Base-by-base conservation (phyloP, 2,888 invertebrate species). In the Heliconius hortense region DNA sequence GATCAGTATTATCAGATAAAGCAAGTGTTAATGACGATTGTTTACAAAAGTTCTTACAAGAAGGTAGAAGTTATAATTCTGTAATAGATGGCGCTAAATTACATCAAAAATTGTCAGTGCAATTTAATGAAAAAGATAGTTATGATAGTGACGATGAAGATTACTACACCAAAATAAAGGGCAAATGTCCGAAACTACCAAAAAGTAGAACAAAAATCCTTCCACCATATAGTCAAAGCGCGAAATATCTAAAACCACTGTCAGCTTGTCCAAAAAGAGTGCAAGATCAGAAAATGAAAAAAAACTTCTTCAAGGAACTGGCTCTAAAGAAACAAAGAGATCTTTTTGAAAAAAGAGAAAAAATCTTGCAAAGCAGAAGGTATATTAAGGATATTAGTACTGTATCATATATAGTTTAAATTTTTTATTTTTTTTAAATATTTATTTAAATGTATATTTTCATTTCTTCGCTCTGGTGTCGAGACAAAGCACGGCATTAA, bases 341-440 rank as follows among this genome's bases (percentile, higher is more conserved):
- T 39, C 84, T 95, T 77, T 83, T 96, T 66, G 89, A 83, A 8
- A 91, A 90, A 71, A 94, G 95, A 82, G 95, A 95, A 68, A 92
- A 91, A 81, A 93, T 94, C 78, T 83, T 96, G 73, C 96, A 96
- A 82, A 95, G 94, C 77, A 94, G 94, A 85, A 95, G 94, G 96
- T 96, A 88, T 35, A 8, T n/a, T 8, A 35, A 35, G 31, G 8
- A 35, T 35, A 35, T 35, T 35, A 35, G 31, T 8, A 35, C 31
- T 35, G 31, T 35, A 35, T 8, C 31, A 8, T 35, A 35, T 35
- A 35, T 35, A 8, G 31, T 35, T 35, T 35, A 1, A 35, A 35
- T 35, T 8, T 8, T 35, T 35, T 5, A 31, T 35, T 8, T 35
- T 35, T 35, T 31, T 35, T 4, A 5, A 31, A 35, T 35, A 35